A percentile compares a stretch with the other conserved stretches of the same genome.
Conservation (phyloP, 2,113 vertebrate species). For the Thryonomys swinderianus region DNA sequence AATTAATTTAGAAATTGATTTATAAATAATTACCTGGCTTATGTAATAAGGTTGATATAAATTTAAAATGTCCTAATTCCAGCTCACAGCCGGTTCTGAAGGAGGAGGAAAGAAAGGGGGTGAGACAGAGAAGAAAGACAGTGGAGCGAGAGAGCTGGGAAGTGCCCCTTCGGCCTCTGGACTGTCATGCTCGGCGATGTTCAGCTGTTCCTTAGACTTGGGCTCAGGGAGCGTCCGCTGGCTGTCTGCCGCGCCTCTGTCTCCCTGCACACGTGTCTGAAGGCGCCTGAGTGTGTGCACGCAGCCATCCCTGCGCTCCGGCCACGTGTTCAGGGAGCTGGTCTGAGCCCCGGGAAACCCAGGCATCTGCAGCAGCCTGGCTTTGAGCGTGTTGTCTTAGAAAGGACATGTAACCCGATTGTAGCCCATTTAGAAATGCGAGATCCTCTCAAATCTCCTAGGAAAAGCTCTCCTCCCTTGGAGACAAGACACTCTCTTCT, state of each 20-base stretch:
- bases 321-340: neutral
- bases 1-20: conserved; percentile 2
- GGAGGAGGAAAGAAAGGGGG: neutral
- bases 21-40: conserved; percentile 12
- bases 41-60: neutral
- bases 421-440: conserved; percentile 2
- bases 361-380: neutral
- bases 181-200: neutral
- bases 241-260: neutral
- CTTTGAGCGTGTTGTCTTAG: conserved; percentile 3
- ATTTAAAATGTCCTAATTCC: neutral
- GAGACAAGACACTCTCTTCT: neutral
- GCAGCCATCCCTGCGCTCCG: neutral
- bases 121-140: neutral
- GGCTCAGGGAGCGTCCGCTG: neutral
- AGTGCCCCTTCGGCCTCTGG: neutral
- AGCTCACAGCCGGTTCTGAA: neutral
- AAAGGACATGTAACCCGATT: neutral
- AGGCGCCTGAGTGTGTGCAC: neutral
- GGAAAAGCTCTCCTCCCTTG: neutral
- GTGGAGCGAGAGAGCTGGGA: neutral
- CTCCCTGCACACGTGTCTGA: neutral
- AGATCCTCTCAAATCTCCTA: neutral
- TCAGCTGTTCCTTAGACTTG: neutral
- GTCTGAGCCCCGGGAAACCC: neutral